Evolutionary conservation across 53 echinoderm and acorn worm species (phyloP).

Genomic region (Holothuria scabra): DNA sequence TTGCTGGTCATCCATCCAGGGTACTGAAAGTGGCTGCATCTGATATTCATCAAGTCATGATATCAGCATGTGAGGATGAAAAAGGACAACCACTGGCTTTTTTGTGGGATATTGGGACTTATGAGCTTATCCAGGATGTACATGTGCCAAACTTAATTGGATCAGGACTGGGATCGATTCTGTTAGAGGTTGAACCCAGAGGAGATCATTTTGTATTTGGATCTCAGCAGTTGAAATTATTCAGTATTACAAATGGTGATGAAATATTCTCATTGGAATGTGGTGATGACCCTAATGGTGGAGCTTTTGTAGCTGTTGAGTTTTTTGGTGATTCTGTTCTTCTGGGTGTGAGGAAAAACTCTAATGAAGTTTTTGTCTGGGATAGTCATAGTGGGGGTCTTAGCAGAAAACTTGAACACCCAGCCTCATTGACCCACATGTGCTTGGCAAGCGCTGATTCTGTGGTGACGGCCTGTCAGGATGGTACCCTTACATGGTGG

Average conservation of each 20-base stretch:
- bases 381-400: constrained; percentile 46
- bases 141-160: constrained; percentile 48
- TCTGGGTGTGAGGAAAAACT: constrained; percentile 52
- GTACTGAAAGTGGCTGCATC: constrained; percentile 71
- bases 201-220: constrained; percentile 70
- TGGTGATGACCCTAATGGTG: constrained; percentile 16
- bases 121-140: constrained; percentile 78
- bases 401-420: constrained; percentile 45
- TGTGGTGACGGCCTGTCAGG: constrained; percentile 25
- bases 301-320: constrained; percentile 56
- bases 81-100: constrained; percentile 74
- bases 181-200: constrained; percentile 12
- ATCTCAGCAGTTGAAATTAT: constrained; percentile 60
- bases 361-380: constrained; percentile 66
- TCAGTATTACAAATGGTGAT: constrained; percentile 77
- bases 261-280: constrained; percentile 59
- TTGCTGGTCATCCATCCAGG: constrained; percentile 80
- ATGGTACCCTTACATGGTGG: constrained; percentile 31
- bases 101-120: constrained; percentile 72
- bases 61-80: constrained; percentile 74
- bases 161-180: constrained; percentile 47
- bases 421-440: constrained; percentile 36
- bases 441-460: not conserved
- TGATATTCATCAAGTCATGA: constrained; percentile 48
- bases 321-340: constrained; percentile 19